Percentiles rank a stretch among this genome's conserved stretches.
phyloP scores from a whole-genome alignment of 2,797 vertebrate genomes.

The Pangasius macronema region DNA sequence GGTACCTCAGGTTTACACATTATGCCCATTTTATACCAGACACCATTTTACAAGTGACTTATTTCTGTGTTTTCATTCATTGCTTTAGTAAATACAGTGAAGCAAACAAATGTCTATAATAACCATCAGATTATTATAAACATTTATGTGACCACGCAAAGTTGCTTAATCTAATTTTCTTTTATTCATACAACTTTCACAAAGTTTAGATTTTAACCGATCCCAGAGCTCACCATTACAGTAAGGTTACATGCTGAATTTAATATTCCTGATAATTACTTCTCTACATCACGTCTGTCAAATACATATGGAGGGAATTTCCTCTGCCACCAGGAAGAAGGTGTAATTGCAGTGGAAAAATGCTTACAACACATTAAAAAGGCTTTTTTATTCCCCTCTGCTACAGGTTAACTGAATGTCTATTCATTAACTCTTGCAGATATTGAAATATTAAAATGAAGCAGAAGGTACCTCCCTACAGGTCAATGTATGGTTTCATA shows the following conservation, averaged over 20 bases:
- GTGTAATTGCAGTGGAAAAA: constrained; percentile 3
- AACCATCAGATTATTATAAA: not conserved
- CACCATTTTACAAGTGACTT: not conserved
- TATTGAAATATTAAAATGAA: not conserved
- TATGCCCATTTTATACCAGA: not conserved
- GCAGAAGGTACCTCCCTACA: not conserved
- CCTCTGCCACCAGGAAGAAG: not conserved
- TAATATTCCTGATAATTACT: not conserved
- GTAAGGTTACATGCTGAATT: not conserved
- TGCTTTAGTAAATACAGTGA: not conserved
- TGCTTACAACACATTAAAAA: not conserved
- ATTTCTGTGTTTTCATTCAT: not conserved
- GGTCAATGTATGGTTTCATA: not conserved
- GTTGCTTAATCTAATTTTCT: not conserved
- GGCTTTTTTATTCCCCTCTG: not conserved
- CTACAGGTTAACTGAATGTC: not conserved
- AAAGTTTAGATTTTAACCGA: not conserved
- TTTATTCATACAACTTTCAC: not conserved
- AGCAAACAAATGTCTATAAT: not conserved
- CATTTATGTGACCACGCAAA: not conserved
- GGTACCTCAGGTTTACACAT: not conserved
- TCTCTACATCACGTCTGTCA: not conserved
- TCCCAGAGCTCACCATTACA: not conserved
- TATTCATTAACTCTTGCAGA: not conserved
- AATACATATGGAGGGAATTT: not conserved